Conservation (phyloP, 1,140 invertebrate species). For the Meteorus sp. region DNA sequence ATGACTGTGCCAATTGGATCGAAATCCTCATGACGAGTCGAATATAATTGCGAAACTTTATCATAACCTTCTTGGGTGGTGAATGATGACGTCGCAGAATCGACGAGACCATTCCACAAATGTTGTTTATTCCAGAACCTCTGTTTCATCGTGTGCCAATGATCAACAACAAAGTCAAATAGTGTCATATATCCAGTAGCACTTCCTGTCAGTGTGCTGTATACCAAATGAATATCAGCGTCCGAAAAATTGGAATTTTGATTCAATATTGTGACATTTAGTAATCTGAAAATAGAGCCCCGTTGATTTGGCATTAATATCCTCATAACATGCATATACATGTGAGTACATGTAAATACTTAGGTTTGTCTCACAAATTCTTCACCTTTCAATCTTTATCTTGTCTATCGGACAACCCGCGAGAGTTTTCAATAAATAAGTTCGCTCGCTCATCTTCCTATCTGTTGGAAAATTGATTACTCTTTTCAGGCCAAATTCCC, state of each 20-base stretch:
- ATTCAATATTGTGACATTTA: constrained; percentile 69
- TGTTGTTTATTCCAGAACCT: constrained; percentile 69
- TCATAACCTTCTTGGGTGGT: constrained; percentile 71
- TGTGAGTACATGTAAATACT: not conserved
- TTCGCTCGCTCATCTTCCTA: constrained; percentile 70
- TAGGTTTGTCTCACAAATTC: too few relatives aligned
- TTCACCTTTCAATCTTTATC: constrained; percentile 65
- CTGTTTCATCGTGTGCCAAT: constrained; percentile 67
- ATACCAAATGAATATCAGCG: constrained; percentile 71
- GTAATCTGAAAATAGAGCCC: constrained; percentile 58
- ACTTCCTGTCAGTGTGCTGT: constrained; percentile 69
- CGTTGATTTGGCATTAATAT: too few relatives aligned
- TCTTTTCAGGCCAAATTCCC: constrained; percentile 75
- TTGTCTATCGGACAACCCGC: constrained; percentile 72
- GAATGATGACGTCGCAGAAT: constrained; percentile 70
- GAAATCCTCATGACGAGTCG: constrained; percentile 63
- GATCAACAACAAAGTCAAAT: constrained; percentile 67
- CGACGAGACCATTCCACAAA: constrained; percentile 73
- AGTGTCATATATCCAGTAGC: constrained; percentile 70
- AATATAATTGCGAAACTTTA: constrained; percentile 66
- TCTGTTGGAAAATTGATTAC: constrained; percentile 70
- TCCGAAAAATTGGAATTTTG: constrained; percentile 71
- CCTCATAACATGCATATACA: not conserved
- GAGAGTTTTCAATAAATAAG: constrained; percentile 73
- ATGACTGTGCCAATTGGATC: constrained; percentile 69